Evolutionary conservation across 2,888 invertebrate species (phyloP).

Genomic region (Orthosia gracilis): DNA sequence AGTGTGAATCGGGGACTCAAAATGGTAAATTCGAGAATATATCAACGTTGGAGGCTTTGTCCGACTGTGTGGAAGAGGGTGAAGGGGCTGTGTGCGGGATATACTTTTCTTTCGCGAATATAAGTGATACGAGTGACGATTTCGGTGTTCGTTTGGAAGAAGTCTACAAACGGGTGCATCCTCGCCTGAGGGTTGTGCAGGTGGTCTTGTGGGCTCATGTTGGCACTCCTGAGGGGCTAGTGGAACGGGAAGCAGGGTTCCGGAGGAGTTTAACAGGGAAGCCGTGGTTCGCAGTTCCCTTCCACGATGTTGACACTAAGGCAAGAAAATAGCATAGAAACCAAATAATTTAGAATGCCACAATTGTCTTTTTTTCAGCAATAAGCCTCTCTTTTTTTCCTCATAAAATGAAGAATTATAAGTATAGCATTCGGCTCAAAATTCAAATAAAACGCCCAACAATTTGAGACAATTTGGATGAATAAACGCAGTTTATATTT

Average conservation of each 20-base stretch:
- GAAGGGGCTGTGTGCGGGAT: constrained; percentile 91
- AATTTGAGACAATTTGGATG: no score
- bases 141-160: constrained; percentile 92
- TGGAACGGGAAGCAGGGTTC: constrained; percentile 93
- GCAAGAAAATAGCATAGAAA: constrained; percentile 78
- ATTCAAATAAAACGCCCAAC: no score
- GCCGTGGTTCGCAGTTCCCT: constrained; percentile 94
- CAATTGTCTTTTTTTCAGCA: background rate
- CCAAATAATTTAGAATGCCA: background rate
- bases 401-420: background rate
- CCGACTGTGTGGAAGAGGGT: constrained; percentile 87
- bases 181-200: constrained; percentile 92
- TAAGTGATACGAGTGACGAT: constrained; percentile 93
- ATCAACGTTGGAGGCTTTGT: constrained; percentile 85
- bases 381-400: background rate
- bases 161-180: constrained; percentile 89
- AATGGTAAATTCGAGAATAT: constrained; percentile 87
- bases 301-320: constrained; percentile 93
- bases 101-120: constrained; percentile 94
- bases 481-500: no score
- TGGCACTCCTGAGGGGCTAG: constrained; percentile 91
- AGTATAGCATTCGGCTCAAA: no score
- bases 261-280: constrained; percentile 92
- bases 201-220: constrained; percentile 93
- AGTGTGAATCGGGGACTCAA: constrained; percentile 86